Evolutionary conservation across 2,888 invertebrate genomes (phyloP), one percentile per base, ranked within the genome.

Genomic region (Tachina fera): DNA sequence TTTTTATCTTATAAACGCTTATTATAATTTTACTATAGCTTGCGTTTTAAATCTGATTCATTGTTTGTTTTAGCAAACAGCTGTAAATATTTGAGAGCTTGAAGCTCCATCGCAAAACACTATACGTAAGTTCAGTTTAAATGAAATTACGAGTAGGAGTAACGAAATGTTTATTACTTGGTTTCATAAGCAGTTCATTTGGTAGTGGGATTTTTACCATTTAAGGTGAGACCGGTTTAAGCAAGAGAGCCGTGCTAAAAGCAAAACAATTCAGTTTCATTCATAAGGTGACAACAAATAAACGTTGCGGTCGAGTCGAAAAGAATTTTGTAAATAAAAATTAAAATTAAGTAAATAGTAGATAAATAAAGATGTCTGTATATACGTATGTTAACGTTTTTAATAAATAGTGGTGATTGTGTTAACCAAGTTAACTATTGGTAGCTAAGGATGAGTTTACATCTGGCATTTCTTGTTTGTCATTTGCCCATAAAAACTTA

Each of bases 21-120:
- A 3, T 71, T 56, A 63, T 19, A 70, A 82, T 43, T 71, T 82
- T 71, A 77, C 56, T 58, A 45, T 43, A 16, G 43, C n/a, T 77
- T 77, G 71, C 58, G 31, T 41, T 72, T 49, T 43, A 9, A 77
- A 49, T 67, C 67, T 83, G 83, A 83, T 43, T 83, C 77, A 78
- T 39, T 14, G 1, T 41, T 58, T 76, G 43, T 45, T 77, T 67
- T 67, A 83, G 60, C 45, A 77, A 83, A 61, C 77, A 65, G 45
- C 58, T 72, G 45, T 72, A 77, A 70, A 31, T 58, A 14, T 43
- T 2, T 8, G 5, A 67, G 41, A 68, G 31, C 11, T 9, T 53
- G 16, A 6, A 51, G 39, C 11, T 14, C 53, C 11, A 71, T 9
- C 45, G n/a, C 79, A 72, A 47, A 70, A n/a, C 11, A 14, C 11